phyloP scores from a whole-genome alignment of 2,888 invertebrate genomes.

The Conops quadrifasciatus region DNA sequence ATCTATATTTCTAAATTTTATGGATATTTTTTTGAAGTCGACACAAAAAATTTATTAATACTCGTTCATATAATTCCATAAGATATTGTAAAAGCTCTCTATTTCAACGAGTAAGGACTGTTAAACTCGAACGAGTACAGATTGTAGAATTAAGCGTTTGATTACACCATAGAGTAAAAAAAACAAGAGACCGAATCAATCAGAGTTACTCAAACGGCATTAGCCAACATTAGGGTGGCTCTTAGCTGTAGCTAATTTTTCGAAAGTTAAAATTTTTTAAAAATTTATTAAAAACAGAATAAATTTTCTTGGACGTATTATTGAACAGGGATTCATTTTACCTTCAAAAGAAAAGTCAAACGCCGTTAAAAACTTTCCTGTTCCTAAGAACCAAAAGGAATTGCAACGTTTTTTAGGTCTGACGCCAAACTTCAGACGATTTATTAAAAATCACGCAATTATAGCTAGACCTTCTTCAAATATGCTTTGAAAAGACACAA shows the following conservation, averaged over 20 bases:
- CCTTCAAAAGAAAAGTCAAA: slow-evolving; percentile 21
- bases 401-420: slow-evolving; percentile 20
- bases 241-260: slow-evolving; percentile 12
- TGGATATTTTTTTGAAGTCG: no score
- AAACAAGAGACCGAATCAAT: no score
- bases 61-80: no score
- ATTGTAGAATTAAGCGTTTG: no score
- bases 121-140: no score
- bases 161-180: no score
- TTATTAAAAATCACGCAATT: slow-evolving; percentile 5
- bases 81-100: no score
- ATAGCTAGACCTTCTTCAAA: slow-evolving; percentile 12
- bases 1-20: no score
- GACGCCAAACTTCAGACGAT: slow-evolving; percentile 12
- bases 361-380: slow-evolving; percentile 18
- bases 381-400: slow-evolving; percentile 20
- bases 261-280: slow-evolving; percentile 39
- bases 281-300: slow-evolving; percentile 36
- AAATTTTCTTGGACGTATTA: slow-evolving; percentile 11
- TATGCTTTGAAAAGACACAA: slow-evolving; percentile 5
- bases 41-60: no score
- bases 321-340: slow-evolving; percentile 17
- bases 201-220: no score
- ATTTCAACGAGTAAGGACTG: no score
- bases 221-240: slow-evolving; percentile 15